phyloP scores from a whole-genome alignment of 2,888 invertebrate species.

The Gnatocerus cornutus region DNA sequence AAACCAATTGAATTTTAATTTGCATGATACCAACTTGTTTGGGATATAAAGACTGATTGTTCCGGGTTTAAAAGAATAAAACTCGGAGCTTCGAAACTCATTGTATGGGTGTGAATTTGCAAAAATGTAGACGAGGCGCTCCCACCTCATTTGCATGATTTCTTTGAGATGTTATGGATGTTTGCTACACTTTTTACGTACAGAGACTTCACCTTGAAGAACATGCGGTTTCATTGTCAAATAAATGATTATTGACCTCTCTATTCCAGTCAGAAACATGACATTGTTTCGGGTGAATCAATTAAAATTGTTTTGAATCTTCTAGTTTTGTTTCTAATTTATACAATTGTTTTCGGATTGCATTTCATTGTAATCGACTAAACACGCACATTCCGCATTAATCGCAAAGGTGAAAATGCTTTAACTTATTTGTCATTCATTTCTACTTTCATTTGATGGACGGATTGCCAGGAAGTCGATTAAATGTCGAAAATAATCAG shows the following conservation, averaged over 20 bases:
- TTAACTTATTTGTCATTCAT: not conserved
- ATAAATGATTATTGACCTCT: too few relatives aligned
- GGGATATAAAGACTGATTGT: too few relatives aligned
- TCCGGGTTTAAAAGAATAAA: not conserved
- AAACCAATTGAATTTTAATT: not conserved
- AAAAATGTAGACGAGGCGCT: conserved; percentile 9
- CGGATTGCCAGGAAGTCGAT: not conserved
- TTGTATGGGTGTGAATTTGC: not conserved
- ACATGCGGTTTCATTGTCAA: too few relatives aligned
- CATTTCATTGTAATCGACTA: not conserved
- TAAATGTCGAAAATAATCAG: not conserved
- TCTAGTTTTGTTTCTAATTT: not conserved
- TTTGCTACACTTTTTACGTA: not conserved
- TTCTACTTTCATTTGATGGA: not conserved
- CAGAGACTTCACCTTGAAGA: not conserved
- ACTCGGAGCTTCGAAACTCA: not conserved
- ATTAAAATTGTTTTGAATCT: not conserved
- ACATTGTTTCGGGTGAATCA: too few relatives aligned
- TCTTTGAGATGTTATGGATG: conserved; percentile 9
- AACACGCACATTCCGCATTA: conserved; percentile 1
- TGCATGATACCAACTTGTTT: too few relatives aligned
- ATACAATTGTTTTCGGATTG: not conserved
- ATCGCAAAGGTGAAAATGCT: not conserved
- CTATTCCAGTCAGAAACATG: too few relatives aligned
- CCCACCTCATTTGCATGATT: conserved; percentile 1